Base-by-base conservation (phyloP, 35 echinoderm and acorn worm genomes). In the Heliocidaris tuberculata region DNA sequence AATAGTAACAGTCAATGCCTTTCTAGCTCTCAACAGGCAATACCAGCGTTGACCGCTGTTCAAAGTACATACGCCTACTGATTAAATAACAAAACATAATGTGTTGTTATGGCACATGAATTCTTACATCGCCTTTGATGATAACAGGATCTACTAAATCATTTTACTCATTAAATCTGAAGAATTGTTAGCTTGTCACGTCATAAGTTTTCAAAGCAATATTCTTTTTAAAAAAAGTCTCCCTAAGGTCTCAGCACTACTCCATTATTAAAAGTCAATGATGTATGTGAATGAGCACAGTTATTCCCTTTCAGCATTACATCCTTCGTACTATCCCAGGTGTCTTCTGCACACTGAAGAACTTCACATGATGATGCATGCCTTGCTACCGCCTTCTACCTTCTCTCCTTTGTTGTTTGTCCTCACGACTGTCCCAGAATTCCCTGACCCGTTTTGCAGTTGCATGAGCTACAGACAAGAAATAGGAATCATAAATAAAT, bases 321-420 rank as follows among this genome's bases (percentile, higher is more conserved):
- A n/a, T n/a, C n/a, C n/a, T n/a, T n/a, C n/a, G n/a, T n/a, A 78
- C 21, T 78, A n/a, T 78, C 65, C 65, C 65, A 78, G 65, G 27
- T 78, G 27, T 78, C 15, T 78, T n/a, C 65, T 78, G 65, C 27
- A n/a, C 21, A 24, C 24, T 24, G 65, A 78, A 19, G 27, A 24
- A 89, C 9, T 10, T 93, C 27, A 93, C 91, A 93, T 93, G 24
- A 96, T 85, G 59, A 94, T 88, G 50, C 95, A 96, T 4, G 94
- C 94, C 87, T 95, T 95, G 52, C 94, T 95, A 27, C 94, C 94
- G 4, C 94, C 94, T 29, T 89, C 86, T 30, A 95, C 86, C 50
- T 95, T 95, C 94, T 95, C 52, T 4, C 94, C 94, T 29, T 95
- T 42, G 6, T 56, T 95, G 94, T 92, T 95, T 65, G 88, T 78